A percentile compares a stretch with the other conserved stretches of the same genome.
These are phyloP conservation scores for Chrysaora quinquecirrha DNA, from an alignment of 30 jellyfish, hydroid and myxozoan genomes.

Conservation along the genomic window DNA sequence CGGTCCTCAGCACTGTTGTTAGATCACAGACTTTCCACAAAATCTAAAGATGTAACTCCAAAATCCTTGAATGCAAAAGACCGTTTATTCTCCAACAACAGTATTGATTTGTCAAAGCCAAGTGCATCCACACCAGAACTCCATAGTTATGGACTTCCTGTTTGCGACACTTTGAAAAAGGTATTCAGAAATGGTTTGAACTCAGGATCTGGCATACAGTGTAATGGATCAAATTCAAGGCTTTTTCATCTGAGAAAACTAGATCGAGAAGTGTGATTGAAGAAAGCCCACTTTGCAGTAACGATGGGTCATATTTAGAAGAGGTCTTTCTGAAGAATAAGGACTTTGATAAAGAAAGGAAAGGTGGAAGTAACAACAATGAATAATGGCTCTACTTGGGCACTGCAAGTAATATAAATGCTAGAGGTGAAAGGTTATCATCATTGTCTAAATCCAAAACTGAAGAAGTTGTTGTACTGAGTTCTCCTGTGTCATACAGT, in stretches of 20 bases:
- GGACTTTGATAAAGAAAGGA: background rate
- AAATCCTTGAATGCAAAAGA: background rate
- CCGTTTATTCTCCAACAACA: background rate
- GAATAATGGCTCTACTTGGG: too few species aligned
- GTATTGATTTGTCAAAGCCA: background rate
- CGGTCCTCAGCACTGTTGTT: too few species aligned
- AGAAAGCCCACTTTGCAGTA: conserved; percentile 32
- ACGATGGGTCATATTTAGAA: conserved; percentile 40
- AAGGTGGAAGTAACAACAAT: too few species aligned
- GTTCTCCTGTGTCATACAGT: too few species aligned
- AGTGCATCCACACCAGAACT: background rate
- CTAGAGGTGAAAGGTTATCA: too few species aligned
- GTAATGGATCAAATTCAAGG: conserved; percentile 10
- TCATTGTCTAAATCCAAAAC: too few species aligned
- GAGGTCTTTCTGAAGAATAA: background rate
- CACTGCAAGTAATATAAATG: too few species aligned
- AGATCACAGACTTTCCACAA: too few species aligned
- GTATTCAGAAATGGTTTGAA: background rate
- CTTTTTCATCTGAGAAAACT: background rate
- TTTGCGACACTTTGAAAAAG: conserved; percentile 2
- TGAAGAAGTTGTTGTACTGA: too few species aligned
- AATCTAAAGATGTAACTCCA: too few species aligned
- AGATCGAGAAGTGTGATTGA: conserved; percentile 54
- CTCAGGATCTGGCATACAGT: background rate
- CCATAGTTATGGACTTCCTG: background rate